Evolutionary conservation across 92 coral and sea anemone species (phyloP), one percentile per base, ranked within the genome.

Genomic region (Zoanthus solanderi): DNA sequence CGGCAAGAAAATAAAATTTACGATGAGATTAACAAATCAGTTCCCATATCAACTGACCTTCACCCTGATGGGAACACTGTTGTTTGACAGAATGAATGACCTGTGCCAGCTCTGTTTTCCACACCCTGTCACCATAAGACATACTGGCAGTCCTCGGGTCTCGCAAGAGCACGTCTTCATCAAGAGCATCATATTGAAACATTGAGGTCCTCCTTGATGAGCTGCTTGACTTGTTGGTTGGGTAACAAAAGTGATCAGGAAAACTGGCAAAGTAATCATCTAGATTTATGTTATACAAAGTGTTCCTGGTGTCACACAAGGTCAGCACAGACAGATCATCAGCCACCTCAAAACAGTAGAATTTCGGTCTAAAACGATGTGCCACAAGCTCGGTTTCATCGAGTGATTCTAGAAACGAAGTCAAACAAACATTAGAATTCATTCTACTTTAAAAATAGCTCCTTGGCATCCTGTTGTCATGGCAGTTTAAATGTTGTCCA

Each of bases 41-140:
- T 23, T 67, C 13, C 72, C 75, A 69, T 30, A 69, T 69, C 45
- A 69, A 46, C 85, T 0, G n/a, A 81, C 85, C 85, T 81, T 29
- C 37, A 6, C 7, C 28, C 14, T 67, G 44, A 13, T 32, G 7
- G 66, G 44, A 28, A 23, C 53, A 12, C 14, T 65, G 52, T 32
- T 72, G 69, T 53, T 82, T 58, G 29, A 88, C 93, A 32, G 87
- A 91, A 30, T 87, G 83, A 71, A 88, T 89, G 72, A 87, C 84
- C 12, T 89, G 92, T 78, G 91, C 84, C 7, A 93, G 89, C 53
- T 95, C 98, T 80, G 96, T 93, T 85, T 95, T 95, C 98, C 98
- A 93, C 52, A 93, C 96, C 87, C 96, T 93, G 87, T 95, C 98
- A 9, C 98, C 98, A 85, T 94, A 95, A 0, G 90, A 84, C 69